Percentiles rank a stretch among this genome's conserved stretches.
Conservation (phyloP, 1,140 invertebrate genomes). For the Macrobrachium rosenbergii region DNA sequence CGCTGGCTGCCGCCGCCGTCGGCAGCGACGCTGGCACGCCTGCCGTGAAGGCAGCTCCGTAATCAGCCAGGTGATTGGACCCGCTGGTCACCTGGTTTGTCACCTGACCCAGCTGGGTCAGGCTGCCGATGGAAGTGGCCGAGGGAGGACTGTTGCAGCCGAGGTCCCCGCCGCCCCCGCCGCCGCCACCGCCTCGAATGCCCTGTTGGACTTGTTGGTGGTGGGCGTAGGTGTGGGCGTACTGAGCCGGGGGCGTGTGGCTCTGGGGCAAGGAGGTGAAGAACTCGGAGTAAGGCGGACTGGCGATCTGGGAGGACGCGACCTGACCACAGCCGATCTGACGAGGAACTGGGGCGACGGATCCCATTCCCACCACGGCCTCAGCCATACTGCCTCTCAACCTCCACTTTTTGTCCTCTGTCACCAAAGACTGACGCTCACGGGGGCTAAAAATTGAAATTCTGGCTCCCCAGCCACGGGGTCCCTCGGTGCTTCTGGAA, state of each 20-base stretch:
- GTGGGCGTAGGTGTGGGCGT: slow-evolving; percentile 43
- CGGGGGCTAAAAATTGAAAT: slow-evolving; percentile 65
- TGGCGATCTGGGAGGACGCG: slow-evolving; percentile 18
- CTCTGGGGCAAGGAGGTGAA: slow-evolving; percentile 52
- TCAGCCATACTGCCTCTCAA: slow-evolving; percentile 55
- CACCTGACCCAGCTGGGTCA: slow-evolving; percentile 49
- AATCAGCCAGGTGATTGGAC: slow-evolving; percentile 29
- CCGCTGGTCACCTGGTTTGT: slow-evolving; percentile 31
- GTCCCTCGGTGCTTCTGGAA: slow-evolving; percentile 40
- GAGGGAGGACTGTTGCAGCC: slow-evolving; percentile 26
- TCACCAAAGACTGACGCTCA: slow-evolving; percentile 63
- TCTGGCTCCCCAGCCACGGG: slow-evolving; percentile 52
- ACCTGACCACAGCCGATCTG: slow-evolving; percentile 52
- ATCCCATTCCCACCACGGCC: slow-evolving; percentile 40
- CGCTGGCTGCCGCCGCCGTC: slow-evolving; percentile 18
- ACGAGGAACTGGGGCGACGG: slow-evolving; percentile 49
- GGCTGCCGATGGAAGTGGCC: slow-evolving; percentile 11
- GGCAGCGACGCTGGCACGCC: not conserved
- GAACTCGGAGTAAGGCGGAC: slow-evolving; percentile 50
- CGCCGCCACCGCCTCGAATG: slow-evolving; percentile 21
- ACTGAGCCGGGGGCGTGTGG: slow-evolving; percentile 37
- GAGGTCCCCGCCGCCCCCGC: slow-evolving; percentile 19
- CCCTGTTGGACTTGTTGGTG: slow-evolving; percentile 33
- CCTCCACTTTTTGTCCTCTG: slow-evolving; percentile 63
- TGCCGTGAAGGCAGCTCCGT: slow-evolving; percentile 19